These are phyloP conservation scores for Dermochelys coriacea DNA, from an alignment of 2,797 vertebrate species.

Conservation along the genomic window DNA sequence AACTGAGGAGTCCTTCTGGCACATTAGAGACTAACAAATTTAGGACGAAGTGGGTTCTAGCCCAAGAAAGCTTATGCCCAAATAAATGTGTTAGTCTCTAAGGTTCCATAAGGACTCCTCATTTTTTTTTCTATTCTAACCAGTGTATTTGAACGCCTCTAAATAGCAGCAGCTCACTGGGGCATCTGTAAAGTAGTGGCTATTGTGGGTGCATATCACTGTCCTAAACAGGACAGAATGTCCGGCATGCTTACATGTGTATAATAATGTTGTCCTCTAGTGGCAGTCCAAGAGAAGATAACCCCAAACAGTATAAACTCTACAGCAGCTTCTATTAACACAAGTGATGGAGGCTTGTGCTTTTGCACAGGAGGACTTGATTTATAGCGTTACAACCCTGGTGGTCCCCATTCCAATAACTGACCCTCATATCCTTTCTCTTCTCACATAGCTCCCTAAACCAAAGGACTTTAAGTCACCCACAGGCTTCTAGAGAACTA, in stretches of 20 bases:
- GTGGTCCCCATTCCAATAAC: not conserved
- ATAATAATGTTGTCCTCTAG: slow-evolving; percentile 75
- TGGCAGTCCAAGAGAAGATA: slow-evolving; percentile 70
- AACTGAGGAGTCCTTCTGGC: too few species aligned
- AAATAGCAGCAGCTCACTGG: rapidly evolving
- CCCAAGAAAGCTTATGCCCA: too few species aligned
- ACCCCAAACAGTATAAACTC: slow-evolving; percentile 25
- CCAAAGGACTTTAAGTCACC: not conserved
- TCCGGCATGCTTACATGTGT: slow-evolving; percentile 47
- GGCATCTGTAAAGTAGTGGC: not conserved
- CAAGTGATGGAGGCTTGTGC: not conserved
- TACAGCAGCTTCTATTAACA: slow-evolving; percentile 8
- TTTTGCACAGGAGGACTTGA: not conserved
- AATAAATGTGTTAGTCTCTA: too few species aligned
- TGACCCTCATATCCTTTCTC: not conserved
- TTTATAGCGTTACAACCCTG: not conserved
- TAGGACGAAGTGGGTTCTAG: too few species aligned
- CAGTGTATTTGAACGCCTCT: not conserved
- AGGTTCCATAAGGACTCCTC: too few species aligned
- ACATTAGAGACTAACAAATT: too few species aligned
- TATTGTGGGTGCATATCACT: not conserved
- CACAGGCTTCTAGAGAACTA: not conserved
- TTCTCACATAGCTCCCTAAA: not conserved
- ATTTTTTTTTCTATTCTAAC: not conserved
- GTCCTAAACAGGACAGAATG: slow-evolving; percentile 2